Evolutionary conservation across 2,113 vertebrate genomes (phyloP).

Genomic region (Canis aureus): DNA sequence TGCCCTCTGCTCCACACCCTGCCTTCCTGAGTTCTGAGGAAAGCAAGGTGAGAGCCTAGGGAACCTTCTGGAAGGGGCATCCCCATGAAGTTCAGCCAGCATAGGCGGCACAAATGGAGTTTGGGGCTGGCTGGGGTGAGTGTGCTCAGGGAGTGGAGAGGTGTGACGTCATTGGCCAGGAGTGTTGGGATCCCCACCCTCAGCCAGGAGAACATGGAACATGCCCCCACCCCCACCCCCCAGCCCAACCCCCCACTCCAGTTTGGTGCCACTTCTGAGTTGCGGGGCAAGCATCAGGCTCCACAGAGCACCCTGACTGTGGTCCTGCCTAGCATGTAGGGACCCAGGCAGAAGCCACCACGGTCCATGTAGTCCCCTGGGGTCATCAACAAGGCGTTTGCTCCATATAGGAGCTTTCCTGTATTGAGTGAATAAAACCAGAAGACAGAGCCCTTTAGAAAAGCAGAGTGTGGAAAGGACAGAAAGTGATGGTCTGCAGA

Average conservation of each 20-base stretch:
- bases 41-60: neutral
- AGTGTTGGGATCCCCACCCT: neutral
- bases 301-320: rapidly evolving
- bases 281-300: rapidly evolving
- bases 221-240: no score
- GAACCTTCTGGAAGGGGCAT: neutral
- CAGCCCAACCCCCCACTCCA: rapidly evolving
- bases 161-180: neutral
- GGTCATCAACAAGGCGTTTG: rapidly evolving
- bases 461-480: neutral
- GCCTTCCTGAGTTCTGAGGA: constrained; percentile 3
- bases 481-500: neutral
- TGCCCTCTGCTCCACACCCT: neutral
- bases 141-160: neutral
- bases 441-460: neutral
- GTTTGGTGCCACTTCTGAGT: neutral
- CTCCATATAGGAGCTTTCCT: neutral
- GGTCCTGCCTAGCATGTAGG: neutral
- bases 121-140: neutral
- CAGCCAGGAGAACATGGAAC: neutral
- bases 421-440: neutral
- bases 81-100: no score
- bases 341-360: neutral
- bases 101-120: rapidly evolving
- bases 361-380: rapidly evolving